Conservation (phyloP, 1,140 invertebrate species). For the Diuraphis noxia region DNA sequence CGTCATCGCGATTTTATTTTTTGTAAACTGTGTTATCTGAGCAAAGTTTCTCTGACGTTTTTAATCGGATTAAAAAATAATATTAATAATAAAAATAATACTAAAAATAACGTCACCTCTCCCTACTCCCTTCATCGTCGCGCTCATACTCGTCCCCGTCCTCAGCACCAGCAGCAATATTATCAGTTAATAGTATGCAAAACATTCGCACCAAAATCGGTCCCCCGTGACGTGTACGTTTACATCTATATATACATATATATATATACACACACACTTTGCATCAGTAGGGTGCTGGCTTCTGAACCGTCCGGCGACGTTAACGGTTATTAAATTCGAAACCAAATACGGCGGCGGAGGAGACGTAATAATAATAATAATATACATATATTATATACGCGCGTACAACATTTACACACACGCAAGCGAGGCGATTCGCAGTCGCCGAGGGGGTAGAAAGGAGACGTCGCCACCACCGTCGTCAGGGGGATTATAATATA, state of each 20-base stretch:
- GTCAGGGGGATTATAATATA: constrained; percentile 24
- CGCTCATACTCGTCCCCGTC: background rate
- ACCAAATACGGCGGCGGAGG: constrained; percentile 22
- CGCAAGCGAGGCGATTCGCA: background rate
- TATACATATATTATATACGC: background rate
- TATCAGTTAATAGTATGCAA: constrained; percentile 34
- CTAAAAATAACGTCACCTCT: background rate
- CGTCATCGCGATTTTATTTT: background rate
- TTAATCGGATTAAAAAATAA: constrained; percentile 25
- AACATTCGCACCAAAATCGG: constrained; percentile 34
- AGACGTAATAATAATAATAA: background rate
- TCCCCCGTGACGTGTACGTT: background rate
- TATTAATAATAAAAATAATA: constrained; percentile 23
- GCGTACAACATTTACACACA: background rate
- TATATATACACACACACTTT: background rate
- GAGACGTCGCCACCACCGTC: background rate
- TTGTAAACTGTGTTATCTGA: constrained; percentile 4
- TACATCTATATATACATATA: background rate
- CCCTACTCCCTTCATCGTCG: background rate
- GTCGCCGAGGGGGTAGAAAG: background rate
- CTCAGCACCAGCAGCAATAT: background rate
- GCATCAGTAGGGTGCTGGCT: background rate
- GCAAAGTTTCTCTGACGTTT: background rate
- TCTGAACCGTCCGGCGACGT: constrained; percentile 30
- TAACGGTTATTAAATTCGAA: constrained; percentile 49